These are phyloP conservation scores for Cyanistes caeruleus DNA, from an alignment of 2,113 vertebrate species.

Conservation along the genomic window DNA sequence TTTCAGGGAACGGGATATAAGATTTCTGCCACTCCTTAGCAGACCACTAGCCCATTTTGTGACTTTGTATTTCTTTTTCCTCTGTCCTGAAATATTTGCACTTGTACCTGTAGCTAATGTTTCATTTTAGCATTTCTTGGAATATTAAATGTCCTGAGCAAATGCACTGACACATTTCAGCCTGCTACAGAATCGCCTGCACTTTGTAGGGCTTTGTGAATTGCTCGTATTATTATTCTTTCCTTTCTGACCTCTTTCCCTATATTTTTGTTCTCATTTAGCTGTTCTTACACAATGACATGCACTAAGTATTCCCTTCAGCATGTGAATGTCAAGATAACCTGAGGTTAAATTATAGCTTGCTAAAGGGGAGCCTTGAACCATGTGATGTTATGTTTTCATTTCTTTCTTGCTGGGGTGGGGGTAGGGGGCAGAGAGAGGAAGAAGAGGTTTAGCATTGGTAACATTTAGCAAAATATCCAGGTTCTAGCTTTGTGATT, in stretches of 20 bases:
- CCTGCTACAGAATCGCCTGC: not conserved
- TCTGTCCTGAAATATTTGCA: not conserved
- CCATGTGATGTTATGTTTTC: not conserved
- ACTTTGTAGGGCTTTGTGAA: not conserved
- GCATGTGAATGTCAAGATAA: slow-evolving; percentile 45
- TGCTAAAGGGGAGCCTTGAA: slow-evolving; percentile 42
- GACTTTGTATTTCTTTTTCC: not conserved
- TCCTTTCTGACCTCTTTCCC: slow-evolving; percentile 34
- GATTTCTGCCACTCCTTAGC: not conserved
- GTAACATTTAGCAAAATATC: not conserved
- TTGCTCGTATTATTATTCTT: slow-evolving; percentile 20
- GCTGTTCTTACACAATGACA: slow-evolving; percentile 33
- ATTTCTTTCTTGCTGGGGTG: not conserved
- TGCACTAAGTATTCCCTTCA: not conserved
- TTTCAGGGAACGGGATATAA: not conserved
- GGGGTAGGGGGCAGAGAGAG: not conserved
- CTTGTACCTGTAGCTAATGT: not conserved
- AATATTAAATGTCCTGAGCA: not conserved
- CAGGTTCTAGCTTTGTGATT: slow-evolving; percentile 1
- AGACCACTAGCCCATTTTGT: not conserved
- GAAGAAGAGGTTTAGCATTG: not conserved
- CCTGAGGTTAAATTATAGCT: slow-evolving; percentile 56
- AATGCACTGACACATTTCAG: not conserved
- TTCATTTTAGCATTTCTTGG: not conserved
- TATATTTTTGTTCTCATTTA: slow-evolving; percentile 43